Evolutionary conservation across 2,888 invertebrate species (phyloP).

Genomic region (Drosophila acutilabella): DNA sequence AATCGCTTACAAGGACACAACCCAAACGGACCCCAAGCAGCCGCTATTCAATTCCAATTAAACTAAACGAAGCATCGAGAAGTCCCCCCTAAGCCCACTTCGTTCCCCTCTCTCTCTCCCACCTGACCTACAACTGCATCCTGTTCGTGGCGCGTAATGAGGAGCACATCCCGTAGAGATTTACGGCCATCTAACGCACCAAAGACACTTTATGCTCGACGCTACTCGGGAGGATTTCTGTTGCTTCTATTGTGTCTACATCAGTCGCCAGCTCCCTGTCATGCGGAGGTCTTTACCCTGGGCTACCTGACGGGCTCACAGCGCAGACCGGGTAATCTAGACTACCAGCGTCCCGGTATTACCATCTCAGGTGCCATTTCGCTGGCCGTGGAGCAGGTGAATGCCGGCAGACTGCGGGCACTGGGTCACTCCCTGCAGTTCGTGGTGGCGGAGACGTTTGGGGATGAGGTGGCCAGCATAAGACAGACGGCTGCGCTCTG

Average conservation of each 20-base stretch:
- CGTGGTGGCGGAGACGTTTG: conserved; percentile 95
- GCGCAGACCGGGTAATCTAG: conserved; percentile 90
- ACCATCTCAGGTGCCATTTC: conserved; percentile 93
- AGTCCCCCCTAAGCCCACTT: conserved; percentile 3
- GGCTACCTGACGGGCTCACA: conserved; percentile 95
- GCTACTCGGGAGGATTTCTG: conserved; percentile 19
- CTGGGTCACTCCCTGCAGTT: conserved; percentile 91
- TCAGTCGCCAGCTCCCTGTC: conserved; percentile 20
- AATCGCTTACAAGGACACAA: conserved; percentile 42
- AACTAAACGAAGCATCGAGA: conserved; percentile 49
- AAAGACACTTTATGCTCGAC: conserved; percentile 14
- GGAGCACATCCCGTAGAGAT: conserved; percentile 44
- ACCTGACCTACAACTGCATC: not conserved
- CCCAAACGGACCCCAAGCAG: conserved; percentile 26
- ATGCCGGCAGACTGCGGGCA: conserved; percentile 86
- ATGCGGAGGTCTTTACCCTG: conserved; percentile 89
- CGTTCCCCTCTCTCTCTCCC: not conserved
- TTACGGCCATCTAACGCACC: conserved; percentile 18
- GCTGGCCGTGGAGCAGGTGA: conserved; percentile 93
- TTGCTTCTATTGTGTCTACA: conserved; percentile 36
- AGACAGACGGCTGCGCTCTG: conserved; percentile 93
- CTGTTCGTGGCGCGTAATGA: conserved; percentile 58
- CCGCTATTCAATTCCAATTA: conserved; percentile 41
- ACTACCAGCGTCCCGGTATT: conserved; percentile 91
- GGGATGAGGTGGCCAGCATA: conserved; percentile 94